Conservation (phyloP, 2,888 invertebrate genomes). For the Nephrotoma guestfalica region DNA sequence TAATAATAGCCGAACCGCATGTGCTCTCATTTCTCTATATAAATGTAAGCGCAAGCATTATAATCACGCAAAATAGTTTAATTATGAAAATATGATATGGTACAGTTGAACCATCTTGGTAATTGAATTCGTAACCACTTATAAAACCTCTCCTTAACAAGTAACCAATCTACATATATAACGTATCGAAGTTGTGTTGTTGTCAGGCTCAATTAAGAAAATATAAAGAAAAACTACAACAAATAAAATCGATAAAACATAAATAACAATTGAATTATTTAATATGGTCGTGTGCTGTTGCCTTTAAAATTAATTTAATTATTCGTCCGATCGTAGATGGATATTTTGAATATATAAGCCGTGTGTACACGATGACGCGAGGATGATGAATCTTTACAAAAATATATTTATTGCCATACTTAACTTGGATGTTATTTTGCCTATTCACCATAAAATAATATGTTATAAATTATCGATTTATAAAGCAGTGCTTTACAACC, state of each 20-base stretch:
- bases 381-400: background rate
- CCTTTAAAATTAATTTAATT: background rate
- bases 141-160: background rate
- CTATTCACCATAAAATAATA: background rate
- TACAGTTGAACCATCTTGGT: background rate
- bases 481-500: background rate
- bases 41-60: background rate
- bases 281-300: background rate
- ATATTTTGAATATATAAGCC: background rate
- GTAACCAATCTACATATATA: background rate
- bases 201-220: background rate
- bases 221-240: background rate
- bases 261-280: background rate
- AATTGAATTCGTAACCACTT: background rate
- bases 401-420: background rate
- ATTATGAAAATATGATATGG: background rate
- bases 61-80: background rate
- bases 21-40: background rate
- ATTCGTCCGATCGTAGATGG: background rate
- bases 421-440: background rate
- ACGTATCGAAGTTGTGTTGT: background rate
- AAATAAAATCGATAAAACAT: background rate
- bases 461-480: background rate
- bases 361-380: background rate
- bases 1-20: background rate